A percentile compares a stretch with the other conserved stretches of the same genome.
phyloP scores from a whole-genome alignment of 1,140 invertebrate species.

The Helicoverpa zea region DNA sequence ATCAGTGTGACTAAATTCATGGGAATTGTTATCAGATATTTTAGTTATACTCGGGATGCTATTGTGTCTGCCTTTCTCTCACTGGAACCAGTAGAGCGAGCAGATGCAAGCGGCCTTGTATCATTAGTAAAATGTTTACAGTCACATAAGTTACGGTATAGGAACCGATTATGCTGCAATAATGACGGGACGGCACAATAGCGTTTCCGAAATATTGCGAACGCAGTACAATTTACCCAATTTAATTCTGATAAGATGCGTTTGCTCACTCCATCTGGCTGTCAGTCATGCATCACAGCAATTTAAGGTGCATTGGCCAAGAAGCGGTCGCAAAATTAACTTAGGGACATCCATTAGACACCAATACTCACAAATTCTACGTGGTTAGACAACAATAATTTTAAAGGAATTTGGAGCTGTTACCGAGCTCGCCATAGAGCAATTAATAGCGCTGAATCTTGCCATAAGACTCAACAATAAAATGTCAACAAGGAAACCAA shows the following conservation, averaged over 20 bases:
- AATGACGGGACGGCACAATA: slow-evolving; percentile 50
- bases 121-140: not conserved
- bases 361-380: no score
- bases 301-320: no score
- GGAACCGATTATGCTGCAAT: slow-evolving; percentile 56
- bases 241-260: slow-evolving; percentile 51
- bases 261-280: slow-evolving; percentile 48
- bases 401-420: no score
- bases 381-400: no score
- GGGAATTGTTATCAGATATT: slow-evolving; percentile 47
- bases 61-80: not conserved
- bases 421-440: no score
- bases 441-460: no score
- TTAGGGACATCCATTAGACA: no score
- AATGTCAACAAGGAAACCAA: no score
- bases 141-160: slow-evolving; percentile 30
- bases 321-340: no score
- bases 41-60: slow-evolving; percentile 42
- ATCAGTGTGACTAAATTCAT: slow-evolving; percentile 41
- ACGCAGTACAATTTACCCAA: slow-evolving; percentile 46
- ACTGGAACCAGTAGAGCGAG: no score
- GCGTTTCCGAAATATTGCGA: slow-evolving; percentile 54
- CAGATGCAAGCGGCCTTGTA: not conserved
- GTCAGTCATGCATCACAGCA: slow-evolving; percentile 35
- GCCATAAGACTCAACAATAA: no score